Evolutionary conservation across 2,113 vertebrate species (phyloP).

Genomic region (Eidolon helvum): DNA sequence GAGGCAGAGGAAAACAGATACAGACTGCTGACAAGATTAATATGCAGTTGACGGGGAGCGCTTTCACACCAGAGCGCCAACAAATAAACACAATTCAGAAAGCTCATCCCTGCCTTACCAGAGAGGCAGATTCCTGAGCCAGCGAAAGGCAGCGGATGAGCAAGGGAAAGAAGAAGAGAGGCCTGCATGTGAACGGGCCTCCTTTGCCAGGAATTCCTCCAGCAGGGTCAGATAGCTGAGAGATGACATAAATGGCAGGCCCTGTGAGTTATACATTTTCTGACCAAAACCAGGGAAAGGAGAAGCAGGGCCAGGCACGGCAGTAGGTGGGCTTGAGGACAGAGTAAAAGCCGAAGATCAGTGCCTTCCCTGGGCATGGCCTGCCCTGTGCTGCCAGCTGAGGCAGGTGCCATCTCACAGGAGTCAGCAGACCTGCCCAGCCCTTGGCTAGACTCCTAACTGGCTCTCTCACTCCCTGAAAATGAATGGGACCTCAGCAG

Average conservation of each 20-base stretch:
- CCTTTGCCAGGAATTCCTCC: constrained; percentile 86
- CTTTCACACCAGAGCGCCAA: constrained; percentile 95
- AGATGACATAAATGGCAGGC: neutral
- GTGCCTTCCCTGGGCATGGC: neutral
- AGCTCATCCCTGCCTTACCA: constrained; percentile 80
- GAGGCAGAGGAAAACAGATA: constrained; percentile 79
- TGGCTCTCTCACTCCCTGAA: neutral
- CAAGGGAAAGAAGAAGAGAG: constrained; percentile 57
- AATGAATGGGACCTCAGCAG: neutral
- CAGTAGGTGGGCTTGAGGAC: neutral
- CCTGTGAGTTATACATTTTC: constrained; percentile 69
- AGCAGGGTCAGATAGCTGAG: constrained; percentile 60
- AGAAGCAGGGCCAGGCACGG: neutral
- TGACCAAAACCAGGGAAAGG: constrained; percentile 41
- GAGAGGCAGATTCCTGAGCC: constrained; percentile 74
- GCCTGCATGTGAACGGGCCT: constrained; percentile 68
- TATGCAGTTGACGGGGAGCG: constrained; percentile 91
- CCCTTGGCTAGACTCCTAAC: neutral
- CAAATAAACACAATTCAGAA: constrained; percentile 97
- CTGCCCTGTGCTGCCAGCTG: constrained; percentile 38
- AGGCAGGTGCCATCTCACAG: neutral
- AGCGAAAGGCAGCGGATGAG: constrained; percentile 43
- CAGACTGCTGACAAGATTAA: constrained; percentile 94
- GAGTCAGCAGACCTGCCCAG: neutral
- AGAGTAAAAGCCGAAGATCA: constrained; percentile 54